phyloP scores from a whole-genome alignment of 2,888 invertebrate genomes.

The Branchellion lobata region DNA sequence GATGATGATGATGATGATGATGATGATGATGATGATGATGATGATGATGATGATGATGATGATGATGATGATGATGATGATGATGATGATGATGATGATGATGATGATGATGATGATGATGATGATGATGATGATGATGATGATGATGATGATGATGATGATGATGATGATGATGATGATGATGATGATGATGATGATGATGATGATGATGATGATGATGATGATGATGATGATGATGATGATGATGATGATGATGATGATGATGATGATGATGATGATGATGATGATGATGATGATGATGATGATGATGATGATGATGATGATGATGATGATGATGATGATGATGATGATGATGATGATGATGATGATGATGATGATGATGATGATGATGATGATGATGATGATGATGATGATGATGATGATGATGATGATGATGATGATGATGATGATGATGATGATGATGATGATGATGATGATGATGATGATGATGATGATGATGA shows the following conservation, averaged over 20 bases:
- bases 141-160: neutral
- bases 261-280: constrained; percentile 11
- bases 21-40: constrained; percentile 11
- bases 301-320: constrained; percentile 10
- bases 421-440: neutral
- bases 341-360: neutral
- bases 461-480: constrained; percentile 4
- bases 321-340: constrained; percentile 2
- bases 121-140: constrained; percentile 17
- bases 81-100: constrained; percentile 2
- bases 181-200: neutral
- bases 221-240: constrained; percentile 4
- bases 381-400: neutral
- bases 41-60: neutral
- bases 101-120: neutral
- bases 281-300: neutral
- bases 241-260: neutral
- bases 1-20: neutral
- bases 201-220: constrained; percentile 7
- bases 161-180: constrained; percentile 14
- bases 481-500: neutral
- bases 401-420: constrained; percentile 14
- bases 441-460: constrained; percentile 7
- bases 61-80: constrained; percentile 10
- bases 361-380: constrained; percentile 17